Base-by-base conservation (phyloP, 2,113 vertebrate species). In the Oplegnathus fasciatus region DNA sequence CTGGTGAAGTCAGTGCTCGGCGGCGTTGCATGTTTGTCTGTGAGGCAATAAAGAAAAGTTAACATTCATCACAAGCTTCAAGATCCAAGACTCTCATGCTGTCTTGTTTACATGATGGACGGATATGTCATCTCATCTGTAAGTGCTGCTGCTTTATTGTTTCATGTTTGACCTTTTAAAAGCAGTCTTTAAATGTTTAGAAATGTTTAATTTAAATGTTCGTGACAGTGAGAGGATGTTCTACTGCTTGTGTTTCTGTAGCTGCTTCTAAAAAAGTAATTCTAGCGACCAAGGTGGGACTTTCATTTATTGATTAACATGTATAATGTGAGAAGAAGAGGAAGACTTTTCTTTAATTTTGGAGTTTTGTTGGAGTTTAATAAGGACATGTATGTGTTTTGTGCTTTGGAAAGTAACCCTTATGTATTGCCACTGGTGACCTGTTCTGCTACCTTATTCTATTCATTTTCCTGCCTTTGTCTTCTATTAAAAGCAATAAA, bases 81-180 rank as follows among this genome's bases (percentile, higher is more conserved):
- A 77, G 78, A 81, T 80, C 74, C 2, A 14, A 71, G 86, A 81
- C 11, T 83, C 69, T 91, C 77, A 93, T 91, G 87, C 75, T 84
- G 81, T 62, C 78, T 81, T 83, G 78, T 93, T 91, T 87, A 89
- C 78, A 87, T 75, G 82, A 94, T 94, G 93, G 92, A 94, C 10
- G 80, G 89, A 44, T 94, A 83, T 89, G 80, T 89, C 80, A 86
- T 91, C 78, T 69, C 92, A 7, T 14, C 91, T 72, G 93, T 94
- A 93, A 94, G 93, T 94, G 48, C 20, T 60, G 3, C n/a, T 71
- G 1, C 13, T 85, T 87, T 72, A 46, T 18, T 72, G 17, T 61
- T 71, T 37, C 1, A 24, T 15, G 3, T 78, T 55, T 34, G 15
- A 64, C 6, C 8, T 70, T 83, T 64, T n/a, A 68, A 18, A 42